These are phyloP conservation scores for Eurystomus gularis DNA, from an alignment of 2,113 vertebrate species.

Conservation along the genomic window DNA sequence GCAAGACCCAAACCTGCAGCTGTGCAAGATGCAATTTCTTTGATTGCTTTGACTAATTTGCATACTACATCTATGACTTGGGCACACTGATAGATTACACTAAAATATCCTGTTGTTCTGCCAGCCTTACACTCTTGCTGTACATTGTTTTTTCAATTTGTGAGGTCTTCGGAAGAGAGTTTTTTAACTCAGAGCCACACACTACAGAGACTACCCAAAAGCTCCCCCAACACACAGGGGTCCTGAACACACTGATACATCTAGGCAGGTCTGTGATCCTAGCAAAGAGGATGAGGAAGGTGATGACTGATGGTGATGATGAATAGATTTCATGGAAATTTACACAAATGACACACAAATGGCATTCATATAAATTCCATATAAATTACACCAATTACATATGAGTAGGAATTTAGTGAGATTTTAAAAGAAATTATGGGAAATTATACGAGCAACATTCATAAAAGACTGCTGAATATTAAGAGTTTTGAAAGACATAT, in stretches of 20 bases:
- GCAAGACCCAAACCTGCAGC: background rate
- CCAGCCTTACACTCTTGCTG: background rate
- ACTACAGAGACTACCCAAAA: background rate
- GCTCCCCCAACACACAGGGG: background rate
- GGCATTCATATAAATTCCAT: background rate
- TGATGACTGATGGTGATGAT: background rate
- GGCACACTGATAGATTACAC: background rate
- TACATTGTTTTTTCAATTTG: background rate
- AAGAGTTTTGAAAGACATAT: background rate
- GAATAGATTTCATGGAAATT: background rate
- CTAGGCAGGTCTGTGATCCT: background rate
- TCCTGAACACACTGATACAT: background rate
- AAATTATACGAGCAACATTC: background rate
- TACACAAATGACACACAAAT: background rate
- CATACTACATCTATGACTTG: background rate
- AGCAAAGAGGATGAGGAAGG: background rate
- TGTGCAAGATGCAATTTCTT: slow-evolving; percentile 21
- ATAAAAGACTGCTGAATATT: background rate
- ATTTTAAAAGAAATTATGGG: background rate
- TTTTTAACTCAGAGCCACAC: background rate
- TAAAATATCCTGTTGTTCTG: background rate
- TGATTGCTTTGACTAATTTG: slow-evolving; percentile 40
- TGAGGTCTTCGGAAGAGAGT: background rate
- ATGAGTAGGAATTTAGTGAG: background rate
- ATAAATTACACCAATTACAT: background rate